These are phyloP conservation scores for Listrodromus nycthemerus DNA, from an alignment of 2,888 invertebrate species.

Conservation along the genomic window DNA sequence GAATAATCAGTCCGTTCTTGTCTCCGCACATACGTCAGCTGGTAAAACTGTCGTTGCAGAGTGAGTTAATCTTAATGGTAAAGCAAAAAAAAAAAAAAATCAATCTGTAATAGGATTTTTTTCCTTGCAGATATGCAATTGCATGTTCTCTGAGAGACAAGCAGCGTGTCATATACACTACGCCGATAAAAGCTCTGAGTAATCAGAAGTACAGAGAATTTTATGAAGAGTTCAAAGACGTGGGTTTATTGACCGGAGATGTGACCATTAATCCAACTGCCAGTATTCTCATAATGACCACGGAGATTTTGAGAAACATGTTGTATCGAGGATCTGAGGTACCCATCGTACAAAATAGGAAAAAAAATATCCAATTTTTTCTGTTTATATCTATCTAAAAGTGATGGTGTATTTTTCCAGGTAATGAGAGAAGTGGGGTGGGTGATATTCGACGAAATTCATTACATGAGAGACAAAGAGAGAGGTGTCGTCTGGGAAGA, in stretches of 20 bases:
- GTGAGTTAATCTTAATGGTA: constrained; percentile 86
- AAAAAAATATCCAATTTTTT: not conserved
- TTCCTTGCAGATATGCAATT: constrained; percentile 92
- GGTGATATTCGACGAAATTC: constrained; percentile 99
- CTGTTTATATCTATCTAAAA: not conserved
- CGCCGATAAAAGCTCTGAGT: constrained; percentile 99
- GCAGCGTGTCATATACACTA: constrained; percentile 99
- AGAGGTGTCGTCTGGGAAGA: constrained; percentile 99
- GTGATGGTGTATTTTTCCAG: constrained; percentile 67
- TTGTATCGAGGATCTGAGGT: constrained; percentile 98
- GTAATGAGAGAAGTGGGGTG: constrained; percentile 99
- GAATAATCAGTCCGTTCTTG: constrained; percentile 98
- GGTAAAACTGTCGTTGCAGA: constrained; percentile 99
- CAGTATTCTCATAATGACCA: constrained; percentile 99
- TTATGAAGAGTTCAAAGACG: constrained; percentile 98
- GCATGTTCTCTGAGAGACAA: constrained; percentile 97
- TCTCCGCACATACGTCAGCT: constrained; percentile 99
- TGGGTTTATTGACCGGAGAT: constrained; percentile 99
- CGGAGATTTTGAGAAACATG: constrained; percentile 99
- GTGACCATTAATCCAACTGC: constrained; percentile 99
- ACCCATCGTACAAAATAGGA: not conserved
- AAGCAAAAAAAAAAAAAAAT: constrained; percentile 21
- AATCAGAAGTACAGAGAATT: constrained; percentile 99
- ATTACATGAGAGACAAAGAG: constrained; percentile 99
- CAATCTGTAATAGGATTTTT: constrained; percentile 17